A percentile compares a stretch with the other conserved stretches of the same genome.
Conservation (phyloP, 2,113 vertebrate genomes). For the Melanotaenia duboulayi region DNA sequence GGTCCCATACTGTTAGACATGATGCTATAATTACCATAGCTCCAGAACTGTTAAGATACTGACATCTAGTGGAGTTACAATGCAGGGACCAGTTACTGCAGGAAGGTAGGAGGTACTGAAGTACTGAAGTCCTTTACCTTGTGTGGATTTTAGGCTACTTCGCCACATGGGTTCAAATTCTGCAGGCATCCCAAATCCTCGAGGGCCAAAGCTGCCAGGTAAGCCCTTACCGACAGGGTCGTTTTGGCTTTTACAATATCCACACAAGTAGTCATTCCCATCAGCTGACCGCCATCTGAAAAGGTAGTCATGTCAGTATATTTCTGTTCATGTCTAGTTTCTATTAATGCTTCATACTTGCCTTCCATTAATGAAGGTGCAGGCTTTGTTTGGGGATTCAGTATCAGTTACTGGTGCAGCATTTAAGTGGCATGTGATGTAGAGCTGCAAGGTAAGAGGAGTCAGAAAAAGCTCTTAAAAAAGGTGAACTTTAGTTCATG, state of each 20-base stretch:
- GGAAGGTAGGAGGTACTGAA: no score
- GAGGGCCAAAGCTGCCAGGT: slow-evolving; percentile 39
- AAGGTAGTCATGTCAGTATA: background rate
- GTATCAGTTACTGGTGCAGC: slow-evolving; percentile 57
- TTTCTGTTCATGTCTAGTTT: background rate
- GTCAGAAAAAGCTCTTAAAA: background rate
- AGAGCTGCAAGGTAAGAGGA: slow-evolving; percentile 58
- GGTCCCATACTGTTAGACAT: slow-evolving; percentile 41
- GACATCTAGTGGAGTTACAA: slow-evolving; percentile 5
- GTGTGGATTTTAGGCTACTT: background rate
- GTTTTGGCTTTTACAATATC: slow-evolving; percentile 55
- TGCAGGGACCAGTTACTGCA: background rate
- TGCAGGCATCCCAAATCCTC: slow-evolving; percentile 30
- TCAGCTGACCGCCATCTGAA: slow-evolving; percentile 77
- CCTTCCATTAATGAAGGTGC: slow-evolving; percentile 67
- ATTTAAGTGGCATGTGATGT: slow-evolving; percentile 73
- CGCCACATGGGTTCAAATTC: slow-evolving; percentile 13
- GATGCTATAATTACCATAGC: background rate
- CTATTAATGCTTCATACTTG: slow-evolving; percentile 3
- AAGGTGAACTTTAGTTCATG: background rate
- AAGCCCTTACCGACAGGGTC: slow-evolving; percentile 3
- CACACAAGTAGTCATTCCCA: slow-evolving; percentile 72
- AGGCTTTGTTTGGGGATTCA: slow-evolving; percentile 64
- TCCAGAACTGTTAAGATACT: slow-evolving; percentile 2
- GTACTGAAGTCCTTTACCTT: slow-evolving; percentile 5